A percentile compares a stretch with the other conserved stretches of the same genome.
Conservation (phyloP, 2,113 vertebrate species). For the Zapornia atra region DNA sequence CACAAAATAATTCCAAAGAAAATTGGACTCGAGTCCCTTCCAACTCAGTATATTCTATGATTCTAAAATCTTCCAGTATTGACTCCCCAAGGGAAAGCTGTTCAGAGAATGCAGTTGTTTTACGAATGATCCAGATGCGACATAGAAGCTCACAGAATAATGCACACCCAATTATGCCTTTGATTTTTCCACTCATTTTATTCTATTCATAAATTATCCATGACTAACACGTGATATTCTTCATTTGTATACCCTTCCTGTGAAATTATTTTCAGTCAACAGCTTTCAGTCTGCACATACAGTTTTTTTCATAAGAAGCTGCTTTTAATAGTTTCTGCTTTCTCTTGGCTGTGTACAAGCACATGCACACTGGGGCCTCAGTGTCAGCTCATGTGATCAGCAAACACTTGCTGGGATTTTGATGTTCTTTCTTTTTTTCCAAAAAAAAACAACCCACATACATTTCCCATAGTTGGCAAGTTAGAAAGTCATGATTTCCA, state of each 20-base stretch:
- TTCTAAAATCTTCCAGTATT: not conserved
- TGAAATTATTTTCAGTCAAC: not conserved
- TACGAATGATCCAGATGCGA: not conserved
- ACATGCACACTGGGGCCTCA: not conserved
- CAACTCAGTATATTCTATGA: no score
- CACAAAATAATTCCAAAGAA: not conserved
- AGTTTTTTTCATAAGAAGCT: not conserved
- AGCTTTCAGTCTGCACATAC: not conserved
- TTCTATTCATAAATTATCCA: not conserved
- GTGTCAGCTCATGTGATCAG: not conserved
- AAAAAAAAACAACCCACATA: not conserved
- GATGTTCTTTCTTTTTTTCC: not conserved
- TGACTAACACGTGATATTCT: not conserved
- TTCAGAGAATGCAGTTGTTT: not conserved
- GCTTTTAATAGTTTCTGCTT: not conserved
- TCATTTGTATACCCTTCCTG: not conserved
- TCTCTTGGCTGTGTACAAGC: not conserved
- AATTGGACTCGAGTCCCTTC: not conserved
- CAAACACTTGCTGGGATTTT: not conserved
- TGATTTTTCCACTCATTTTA: not conserved
- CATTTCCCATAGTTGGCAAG: fast-evolving
- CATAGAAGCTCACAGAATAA: not conserved
- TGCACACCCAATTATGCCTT: not conserved
- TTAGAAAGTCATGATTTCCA: not conserved
- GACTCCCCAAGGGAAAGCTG: not conserved